Base-by-base conservation (phyloP, 2,797 vertebrate species). In the Pelochelys cantorii region DNA sequence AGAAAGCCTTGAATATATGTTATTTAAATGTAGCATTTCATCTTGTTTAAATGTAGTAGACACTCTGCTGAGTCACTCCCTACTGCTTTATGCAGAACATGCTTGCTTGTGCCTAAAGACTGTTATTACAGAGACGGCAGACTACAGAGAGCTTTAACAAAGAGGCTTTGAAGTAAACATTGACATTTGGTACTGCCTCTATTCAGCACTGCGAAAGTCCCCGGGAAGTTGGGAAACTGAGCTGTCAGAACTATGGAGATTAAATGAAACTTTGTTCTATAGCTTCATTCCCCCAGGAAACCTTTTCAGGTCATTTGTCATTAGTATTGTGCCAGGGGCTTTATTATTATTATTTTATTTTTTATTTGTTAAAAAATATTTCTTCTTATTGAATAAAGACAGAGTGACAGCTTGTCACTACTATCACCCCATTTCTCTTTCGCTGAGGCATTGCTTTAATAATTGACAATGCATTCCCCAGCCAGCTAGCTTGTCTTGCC, bases 221-320 rank as follows among this genome's bases (percentile, higher is more conserved):
- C 85, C 0, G 2, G 91, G 52, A 96, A 93, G 97, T 93, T 91
- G 90, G 90, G 94, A 98, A 97, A 98, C 97, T 96, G 97, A 98
- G 96, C 97, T 97, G 97, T 98, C 97, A 97, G 92, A 59, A 7
- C 88, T 71, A 96, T 27, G 90, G 97, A 97, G 97, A 97, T 96
- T 96, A 97, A 97, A 98, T 90, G 94, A 95, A 97, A 96, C 93
- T 97, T 97, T 96, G 96, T 97, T 97, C 97, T 93, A 0, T 77
- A 94, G 87, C 88, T 96, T 59, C 42, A 68, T 90, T 89, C 96
- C 95, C 96, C 85, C 68, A 93, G 96, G 97, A 96, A 94, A 93
- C 34, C 37, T 96, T 97, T 95, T 92, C 90, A 90, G 96, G 94
- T 92, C 93, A 95, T 96, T 97, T 97, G 96, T 93, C 31, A 54